Conservation (phyloP, 2,113 vertebrate genomes). For the Chunga burmeisteri region DNA sequence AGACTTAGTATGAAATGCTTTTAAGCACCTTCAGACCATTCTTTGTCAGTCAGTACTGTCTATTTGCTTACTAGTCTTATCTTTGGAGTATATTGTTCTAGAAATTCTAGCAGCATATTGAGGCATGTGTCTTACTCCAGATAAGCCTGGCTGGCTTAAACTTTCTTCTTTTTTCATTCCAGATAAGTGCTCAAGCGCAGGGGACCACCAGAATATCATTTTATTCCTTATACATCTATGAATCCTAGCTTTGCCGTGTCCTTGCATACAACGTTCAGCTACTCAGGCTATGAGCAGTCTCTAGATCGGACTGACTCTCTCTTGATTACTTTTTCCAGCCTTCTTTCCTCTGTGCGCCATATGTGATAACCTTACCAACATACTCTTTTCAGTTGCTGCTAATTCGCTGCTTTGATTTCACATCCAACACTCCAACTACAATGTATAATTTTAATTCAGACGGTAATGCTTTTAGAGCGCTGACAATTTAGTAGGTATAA, state of each 20-base stretch:
- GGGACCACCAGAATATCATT: neutral
- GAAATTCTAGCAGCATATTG: neutral
- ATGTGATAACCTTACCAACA: neutral
- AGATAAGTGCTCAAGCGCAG: neutral
- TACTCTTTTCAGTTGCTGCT: neutral
- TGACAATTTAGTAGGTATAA: neutral
- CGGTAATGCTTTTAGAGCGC: neutral
- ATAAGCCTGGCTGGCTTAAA: neutral
- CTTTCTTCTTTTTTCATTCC: neutral
- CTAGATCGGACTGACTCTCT: neutral
- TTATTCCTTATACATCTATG: neutral
- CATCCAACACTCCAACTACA: neutral
- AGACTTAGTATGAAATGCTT: neutral
- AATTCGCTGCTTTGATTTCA: neutral
- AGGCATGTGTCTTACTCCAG: neutral
- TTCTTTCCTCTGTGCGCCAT: neutral
- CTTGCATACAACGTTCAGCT: neutral
- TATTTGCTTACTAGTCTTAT: neutral
- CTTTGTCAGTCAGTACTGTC: neutral
- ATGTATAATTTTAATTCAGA: neutral
- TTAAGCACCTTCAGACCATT: neutral
- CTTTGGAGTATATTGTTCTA: neutral
- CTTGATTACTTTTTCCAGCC: neutral
- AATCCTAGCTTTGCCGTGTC: neutral
- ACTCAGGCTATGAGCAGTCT: neutral